These are phyloP conservation scores for Aricia agestis DNA, from an alignment of 1,140 invertebrate genomes.

Conservation along the genomic window DNA sequence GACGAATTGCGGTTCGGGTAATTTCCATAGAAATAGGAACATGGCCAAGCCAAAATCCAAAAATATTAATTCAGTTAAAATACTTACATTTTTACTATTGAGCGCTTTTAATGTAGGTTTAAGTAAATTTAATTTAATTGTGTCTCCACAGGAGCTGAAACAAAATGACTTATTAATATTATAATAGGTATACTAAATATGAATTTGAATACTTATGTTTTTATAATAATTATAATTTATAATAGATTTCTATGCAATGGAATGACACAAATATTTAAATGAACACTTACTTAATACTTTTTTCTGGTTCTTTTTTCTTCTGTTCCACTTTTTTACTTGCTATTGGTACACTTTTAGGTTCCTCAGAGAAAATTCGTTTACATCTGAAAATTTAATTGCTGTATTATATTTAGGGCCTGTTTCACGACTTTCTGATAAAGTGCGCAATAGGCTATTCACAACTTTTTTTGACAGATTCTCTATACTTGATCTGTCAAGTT, in stretches of 20 bases:
- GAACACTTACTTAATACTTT: conserved; percentile 38
- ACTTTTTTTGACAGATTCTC: too few relatives aligned
- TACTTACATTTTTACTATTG: conserved; percentile 60
- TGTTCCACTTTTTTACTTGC: conserved; percentile 63
- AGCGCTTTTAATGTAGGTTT: conserved; percentile 62
- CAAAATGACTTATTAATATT: conserved; percentile 29
- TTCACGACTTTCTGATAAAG: too few relatives aligned
- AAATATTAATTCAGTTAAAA: neutral
- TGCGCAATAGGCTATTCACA: too few relatives aligned
- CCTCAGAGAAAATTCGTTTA: conserved; percentile 77
- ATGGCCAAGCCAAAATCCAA: neutral
- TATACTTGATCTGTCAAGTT: too few relatives aligned
- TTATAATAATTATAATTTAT: neutral
- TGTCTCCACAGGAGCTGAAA: conserved; percentile 53
- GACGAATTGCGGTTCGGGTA: neutral
- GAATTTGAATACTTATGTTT: too few relatives aligned
- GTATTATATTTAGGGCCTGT: too few relatives aligned
- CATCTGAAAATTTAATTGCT: conserved; percentile 71
- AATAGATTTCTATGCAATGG: neutral
- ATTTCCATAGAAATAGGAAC: neutral
- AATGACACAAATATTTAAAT: conserved; percentile 1
- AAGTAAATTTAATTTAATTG: conserved; percentile 70
- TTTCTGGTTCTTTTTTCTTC: conserved; percentile 66
- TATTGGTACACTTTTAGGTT: conserved; percentile 76
- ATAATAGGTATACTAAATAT: too few relatives aligned